These are phyloP conservation scores for Busseola fusca DNA, from an alignment of 2,888 invertebrate genomes.

Conservation along the genomic window DNA sequence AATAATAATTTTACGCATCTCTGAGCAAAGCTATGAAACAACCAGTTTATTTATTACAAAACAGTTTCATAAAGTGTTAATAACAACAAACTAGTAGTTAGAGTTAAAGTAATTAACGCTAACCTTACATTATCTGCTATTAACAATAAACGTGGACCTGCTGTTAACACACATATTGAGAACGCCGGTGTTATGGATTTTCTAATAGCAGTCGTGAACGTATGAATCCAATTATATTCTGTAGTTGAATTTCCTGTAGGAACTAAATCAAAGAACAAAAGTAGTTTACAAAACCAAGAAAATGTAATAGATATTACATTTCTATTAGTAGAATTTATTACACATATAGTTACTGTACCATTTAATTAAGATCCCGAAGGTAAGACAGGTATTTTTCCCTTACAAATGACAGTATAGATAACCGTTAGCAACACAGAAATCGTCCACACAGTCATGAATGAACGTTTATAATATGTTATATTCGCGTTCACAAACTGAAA, in stretches of 20 bases:
- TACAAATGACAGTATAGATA: slow-evolving; percentile 29
- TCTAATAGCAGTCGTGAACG: slow-evolving; percentile 41
- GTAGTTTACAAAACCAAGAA: slow-evolving; percentile 26
- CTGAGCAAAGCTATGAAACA: slow-evolving; percentile 40
- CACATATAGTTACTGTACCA: not conserved
- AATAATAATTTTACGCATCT: slow-evolving; percentile 50
- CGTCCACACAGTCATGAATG: slow-evolving; percentile 74
- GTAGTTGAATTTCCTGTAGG: slow-evolving; percentile 34
- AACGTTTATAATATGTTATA: slow-evolving; percentile 82
- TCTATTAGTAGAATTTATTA: not conserved
- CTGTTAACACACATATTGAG: slow-evolving; percentile 49
- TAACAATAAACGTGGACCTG: slow-evolving; percentile 73
- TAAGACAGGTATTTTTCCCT: slow-evolving; percentile 9
- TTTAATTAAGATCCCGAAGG: slow-evolving; percentile 3
- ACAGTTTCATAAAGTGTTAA: slow-evolving; percentile 74
- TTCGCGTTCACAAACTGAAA: slow-evolving; percentile 86
- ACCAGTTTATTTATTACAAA: slow-evolving; percentile 64
- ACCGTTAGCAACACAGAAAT: slow-evolving; percentile 55
- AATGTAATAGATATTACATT: slow-evolving; percentile 13
- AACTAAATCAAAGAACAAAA: slow-evolving; percentile 33
- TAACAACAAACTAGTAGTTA: slow-evolving; percentile 72
- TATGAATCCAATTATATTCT: slow-evolving; percentile 36
- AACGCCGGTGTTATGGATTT: slow-evolving; percentile 43
- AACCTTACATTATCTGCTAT: slow-evolving; percentile 75
- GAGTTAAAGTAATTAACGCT: slow-evolving; percentile 74